Evolutionary conservation across 23 tunicate species (phyloP).

Genomic region (Halocynthia roretzi): DNA sequence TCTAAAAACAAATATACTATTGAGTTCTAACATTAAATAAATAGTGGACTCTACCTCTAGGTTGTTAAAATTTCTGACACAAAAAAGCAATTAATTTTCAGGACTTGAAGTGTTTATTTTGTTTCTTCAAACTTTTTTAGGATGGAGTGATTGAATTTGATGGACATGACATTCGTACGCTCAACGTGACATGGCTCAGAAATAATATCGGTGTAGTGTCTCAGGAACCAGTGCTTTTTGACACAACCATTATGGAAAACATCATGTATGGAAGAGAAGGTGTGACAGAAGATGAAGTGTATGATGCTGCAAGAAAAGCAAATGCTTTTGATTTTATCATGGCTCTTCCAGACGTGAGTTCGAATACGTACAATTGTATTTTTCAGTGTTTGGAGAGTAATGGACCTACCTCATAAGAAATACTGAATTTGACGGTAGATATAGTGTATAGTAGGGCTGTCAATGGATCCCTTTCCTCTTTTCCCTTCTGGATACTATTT

Average conservation of each 20-base stretch:
- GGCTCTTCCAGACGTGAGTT: conserved; percentile 73
- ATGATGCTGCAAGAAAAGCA: conserved; percentile 78
- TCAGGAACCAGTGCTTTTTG: conserved; percentile 93
- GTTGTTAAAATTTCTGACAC: too few relatives aligned
- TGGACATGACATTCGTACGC: conserved; percentile 72
- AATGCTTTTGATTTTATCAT: conserved; percentile 95
- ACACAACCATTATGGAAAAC: conserved; percentile 82
- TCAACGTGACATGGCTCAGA: conserved; percentile 86
- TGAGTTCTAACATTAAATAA: too few relatives aligned
- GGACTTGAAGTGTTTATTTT: not conserved
- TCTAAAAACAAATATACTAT: too few relatives aligned
- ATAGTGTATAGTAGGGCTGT: too few relatives aligned
- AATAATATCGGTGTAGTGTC: conserved; percentile 95
- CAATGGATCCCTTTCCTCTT: too few relatives aligned
- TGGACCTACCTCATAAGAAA: too few relatives aligned
- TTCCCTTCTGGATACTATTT: too few relatives aligned
- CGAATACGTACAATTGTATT: too few relatives aligned
- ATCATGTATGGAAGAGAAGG: conserved; percentile 80
- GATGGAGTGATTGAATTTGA: conserved; percentile 65
- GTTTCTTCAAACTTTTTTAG: conserved; percentile 16
- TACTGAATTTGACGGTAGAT: too few relatives aligned
- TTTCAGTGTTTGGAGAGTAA: too few relatives aligned
- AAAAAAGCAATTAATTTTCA: too few relatives aligned
- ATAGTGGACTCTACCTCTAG: too few relatives aligned
- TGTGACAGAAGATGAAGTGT: conserved; percentile 71